These are phyloP conservation scores for Zaprionus bogoriensis DNA, from an alignment of 2,888 invertebrate species.

Conservation along the genomic window DNA sequence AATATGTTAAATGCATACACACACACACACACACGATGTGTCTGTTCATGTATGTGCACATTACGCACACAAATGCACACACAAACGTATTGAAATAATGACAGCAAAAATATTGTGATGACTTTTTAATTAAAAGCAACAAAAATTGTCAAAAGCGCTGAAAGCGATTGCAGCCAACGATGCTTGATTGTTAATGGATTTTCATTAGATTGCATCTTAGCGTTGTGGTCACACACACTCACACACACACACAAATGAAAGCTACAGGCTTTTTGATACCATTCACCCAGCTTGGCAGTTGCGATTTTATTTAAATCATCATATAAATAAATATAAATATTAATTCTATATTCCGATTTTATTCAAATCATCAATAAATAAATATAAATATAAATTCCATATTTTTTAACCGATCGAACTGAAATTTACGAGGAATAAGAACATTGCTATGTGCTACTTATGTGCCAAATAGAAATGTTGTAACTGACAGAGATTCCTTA, in stretches of 20 bases:
- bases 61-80: neutral
- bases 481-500: no score
- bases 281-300: no score
- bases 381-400: no score
- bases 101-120: conserved; percentile 58
- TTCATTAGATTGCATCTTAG: conserved; percentile 30
- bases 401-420: no score
- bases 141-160: conserved; percentile 18
- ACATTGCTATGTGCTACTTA: no score
- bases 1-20: conserved; percentile 25
- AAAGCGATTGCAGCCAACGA: conserved; percentile 21
- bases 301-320: no score
- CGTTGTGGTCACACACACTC: conserved; percentile 11
- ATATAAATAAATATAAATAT: no score
- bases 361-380: no score
- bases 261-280: no score
- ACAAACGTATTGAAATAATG: conserved; percentile 25
- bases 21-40: conserved; percentile 4
- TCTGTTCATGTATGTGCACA: conserved; percentile 1
- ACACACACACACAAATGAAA: neutral
- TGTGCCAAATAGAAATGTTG: no score
- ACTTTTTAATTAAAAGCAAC: conserved; percentile 71
- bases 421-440: no score
- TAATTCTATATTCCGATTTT: no score
- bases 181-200: conserved; percentile 20